phyloP scores from a whole-genome alignment of 2,113 vertebrate species.

The Bambusicola thoracicus region DNA sequence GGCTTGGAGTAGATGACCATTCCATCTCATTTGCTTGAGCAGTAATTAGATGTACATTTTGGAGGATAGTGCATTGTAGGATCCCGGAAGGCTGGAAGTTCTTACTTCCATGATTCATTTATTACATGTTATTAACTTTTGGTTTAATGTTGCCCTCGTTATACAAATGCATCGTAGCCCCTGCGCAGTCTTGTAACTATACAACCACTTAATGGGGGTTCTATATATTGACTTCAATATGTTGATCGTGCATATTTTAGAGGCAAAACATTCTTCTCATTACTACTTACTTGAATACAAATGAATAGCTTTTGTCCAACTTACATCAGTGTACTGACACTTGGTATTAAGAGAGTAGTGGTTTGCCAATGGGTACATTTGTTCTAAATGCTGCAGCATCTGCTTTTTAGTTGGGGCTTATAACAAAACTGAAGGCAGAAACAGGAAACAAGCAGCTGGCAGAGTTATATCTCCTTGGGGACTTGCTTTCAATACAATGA shows the following conservation, averaged over 20 bases:
- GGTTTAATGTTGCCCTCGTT: background rate
- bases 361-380: too few species aligned
- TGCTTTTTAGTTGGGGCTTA: slow-evolving; percentile 47
- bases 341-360: slow-evolving; percentile 9
- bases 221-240: background rate
- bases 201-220: background rate
- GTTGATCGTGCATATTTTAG: background rate
- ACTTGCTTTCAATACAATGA: background rate
- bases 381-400: background rate
- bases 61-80: background rate
- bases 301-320: background rate
- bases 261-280: background rate
- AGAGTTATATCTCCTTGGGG: slow-evolving; percentile 28
- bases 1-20: background rate
- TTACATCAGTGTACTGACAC: background rate
- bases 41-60: background rate
- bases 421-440: slow-evolving; percentile 27
- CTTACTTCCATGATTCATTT: background rate
- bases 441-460: slow-evolving; percentile 2
- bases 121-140: background rate
- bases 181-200: background rate
- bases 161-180: background rate
- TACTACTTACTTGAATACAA: background rate
- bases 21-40: too few species aligned
- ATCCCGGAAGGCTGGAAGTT: background rate